Percentiles rank a stretch among this genome's conserved stretches.
Evolutionary conservation across 1,140 invertebrate species (phyloP).

Genomic region (Chymomyza costata): DNA sequence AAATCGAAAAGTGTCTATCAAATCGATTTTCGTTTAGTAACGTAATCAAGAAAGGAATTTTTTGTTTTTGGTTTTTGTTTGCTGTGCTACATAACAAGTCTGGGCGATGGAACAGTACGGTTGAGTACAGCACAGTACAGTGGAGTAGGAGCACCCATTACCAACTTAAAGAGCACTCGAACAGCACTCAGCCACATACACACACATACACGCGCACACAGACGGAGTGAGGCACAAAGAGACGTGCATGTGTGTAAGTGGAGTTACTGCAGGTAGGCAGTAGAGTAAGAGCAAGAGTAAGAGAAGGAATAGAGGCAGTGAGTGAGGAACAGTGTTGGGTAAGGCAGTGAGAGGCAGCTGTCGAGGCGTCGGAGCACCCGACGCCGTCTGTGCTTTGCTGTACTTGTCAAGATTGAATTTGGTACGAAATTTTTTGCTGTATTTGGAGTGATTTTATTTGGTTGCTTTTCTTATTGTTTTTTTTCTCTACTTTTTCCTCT

Average conservation of each 20-base stretch:
- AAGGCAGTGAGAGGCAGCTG: no score
- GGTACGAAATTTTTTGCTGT: constrained; percentile 40
- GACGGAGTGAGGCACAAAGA: not conserved
- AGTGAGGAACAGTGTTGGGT: constrained; percentile 13
- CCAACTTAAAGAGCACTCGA: constrained; percentile 72
- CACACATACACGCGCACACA: constrained; percentile 27
- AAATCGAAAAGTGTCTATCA: constrained; percentile 42
- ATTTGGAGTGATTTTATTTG: constrained; percentile 15
- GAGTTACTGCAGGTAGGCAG: constrained; percentile 45
- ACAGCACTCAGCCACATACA: constrained; percentile 64
- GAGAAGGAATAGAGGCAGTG: not conserved
- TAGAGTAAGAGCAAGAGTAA: constrained; percentile 23
- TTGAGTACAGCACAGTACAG: no score
- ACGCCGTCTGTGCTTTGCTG: constrained; percentile 59
- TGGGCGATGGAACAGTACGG: constrained; percentile 2
- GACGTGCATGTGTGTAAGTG: constrained; percentile 60
- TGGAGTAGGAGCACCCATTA: not conserved
- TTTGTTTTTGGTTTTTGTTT: constrained; percentile 67
- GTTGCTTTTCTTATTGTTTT: constrained; percentile 15
- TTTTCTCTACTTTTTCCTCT: constrained; percentile 13
- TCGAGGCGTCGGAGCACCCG: constrained; percentile 24
- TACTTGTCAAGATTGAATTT: constrained; percentile 74
- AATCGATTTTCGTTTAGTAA: constrained; percentile 73
- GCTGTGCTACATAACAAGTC: constrained; percentile 68
- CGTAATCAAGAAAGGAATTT: constrained; percentile 60